phyloP scores from a whole-genome alignment of 2,113 vertebrate species.

The Arenaria interpres region DNA sequence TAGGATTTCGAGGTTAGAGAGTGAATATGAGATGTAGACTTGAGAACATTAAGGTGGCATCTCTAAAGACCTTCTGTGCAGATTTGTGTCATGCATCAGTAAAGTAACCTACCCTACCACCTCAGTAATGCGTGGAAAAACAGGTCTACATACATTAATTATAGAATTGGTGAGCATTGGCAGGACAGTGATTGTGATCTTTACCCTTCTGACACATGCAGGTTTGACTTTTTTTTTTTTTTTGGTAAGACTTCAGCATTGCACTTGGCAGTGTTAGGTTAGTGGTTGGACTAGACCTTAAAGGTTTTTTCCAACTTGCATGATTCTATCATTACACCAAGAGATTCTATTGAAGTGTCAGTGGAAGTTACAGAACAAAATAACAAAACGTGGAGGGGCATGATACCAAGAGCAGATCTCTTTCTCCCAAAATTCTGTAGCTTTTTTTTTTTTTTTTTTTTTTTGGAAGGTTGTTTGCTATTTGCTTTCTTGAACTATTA shows the following conservation, averaged over 20 bases:
- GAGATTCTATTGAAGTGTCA: background rate
- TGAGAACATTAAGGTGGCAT: background rate
- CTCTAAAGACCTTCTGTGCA: background rate
- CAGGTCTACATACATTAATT: background rate
- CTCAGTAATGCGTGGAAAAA: background rate
- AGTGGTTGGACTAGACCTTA: background rate
- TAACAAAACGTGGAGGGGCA: background rate
- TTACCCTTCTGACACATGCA: background rate
- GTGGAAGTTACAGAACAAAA: background rate
- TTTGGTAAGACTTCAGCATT: background rate
- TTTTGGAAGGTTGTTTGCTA: background rate
- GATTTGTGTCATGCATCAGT: background rate
- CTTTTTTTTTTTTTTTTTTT: background rate
- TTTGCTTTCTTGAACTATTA: background rate
- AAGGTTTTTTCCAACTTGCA: background rate
- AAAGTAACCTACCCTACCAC: background rate
- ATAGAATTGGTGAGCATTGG: background rate
- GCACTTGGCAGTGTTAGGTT: background rate
- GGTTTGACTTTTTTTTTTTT: background rate
- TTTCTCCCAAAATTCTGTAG: background rate
- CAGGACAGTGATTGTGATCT: background rate
- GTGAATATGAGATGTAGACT: background rate
- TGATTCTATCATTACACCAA: background rate
- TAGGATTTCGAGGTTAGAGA: background rate
- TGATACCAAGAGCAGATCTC: background rate